Evolutionary conservation across 2,113 vertebrate species (phyloP), one percentile per base, ranked within the genome.

Genomic region (Menura novaehollandiae): DNA sequence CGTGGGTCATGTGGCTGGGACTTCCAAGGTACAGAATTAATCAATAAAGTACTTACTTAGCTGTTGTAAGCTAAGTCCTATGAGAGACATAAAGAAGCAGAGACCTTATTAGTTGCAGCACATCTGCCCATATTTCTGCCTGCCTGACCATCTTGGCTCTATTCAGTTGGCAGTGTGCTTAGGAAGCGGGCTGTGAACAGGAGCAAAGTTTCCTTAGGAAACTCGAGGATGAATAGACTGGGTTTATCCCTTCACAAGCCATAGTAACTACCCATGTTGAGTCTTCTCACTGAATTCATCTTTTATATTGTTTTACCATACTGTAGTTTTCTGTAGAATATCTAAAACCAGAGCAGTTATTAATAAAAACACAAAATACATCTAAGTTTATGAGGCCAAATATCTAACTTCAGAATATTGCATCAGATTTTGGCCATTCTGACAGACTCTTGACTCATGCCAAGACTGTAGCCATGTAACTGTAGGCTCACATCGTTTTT

Each of bases 1-100:
- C 99, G 0, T 99, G 99, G 99, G 97, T 99, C 95, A 99, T 99
- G 99, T 99, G 99, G 99, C 98, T 99, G 30, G 99, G 99, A 47
- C 98, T 99, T 68, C 99, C 99, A 71, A 99, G 99, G 99, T 99
- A 96, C 1, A 1, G 41, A 23, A 82, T 46, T n/a, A 35, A 60
- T 84, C 5, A 1, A 44, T 52, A 19, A 21, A 73, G 15, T 79
- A 51, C 78, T 92, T 80, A 32, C 26, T 84, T 67, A 52, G 20
- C 44, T 81, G 28, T 46, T 88, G 53, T 16, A 74, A 74, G 41
- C 52, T n/a, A 51, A 43, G 32, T 49, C 46, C 6, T 78, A 47
- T 49, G 7, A 37, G 52, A 92, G 30, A 66, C 30, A 16, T 56
- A 39, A 22, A 35, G 81, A 84, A 78, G 67, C 79, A 80, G 60